These are phyloP conservation scores for Adineta ricciae DNA, from an alignment of 2,888 invertebrate genomes.

Conservation along the genomic window DNA sequence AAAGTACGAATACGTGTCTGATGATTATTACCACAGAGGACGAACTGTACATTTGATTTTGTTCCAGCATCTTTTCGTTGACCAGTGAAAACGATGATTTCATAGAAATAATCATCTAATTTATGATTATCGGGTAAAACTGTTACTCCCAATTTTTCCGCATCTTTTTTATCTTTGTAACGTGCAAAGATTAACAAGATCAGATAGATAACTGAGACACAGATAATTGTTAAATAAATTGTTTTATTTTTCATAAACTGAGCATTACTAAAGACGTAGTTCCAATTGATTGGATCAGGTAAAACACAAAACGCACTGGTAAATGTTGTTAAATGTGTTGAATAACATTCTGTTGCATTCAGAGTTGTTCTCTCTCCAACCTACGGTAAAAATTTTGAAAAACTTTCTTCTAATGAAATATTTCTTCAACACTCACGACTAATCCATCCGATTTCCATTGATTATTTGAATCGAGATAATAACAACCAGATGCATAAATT, in stretches of 20 bases:
- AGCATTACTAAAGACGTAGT: conserved; percentile 51
- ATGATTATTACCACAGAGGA: too few relatives aligned
- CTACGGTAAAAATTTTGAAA: too few relatives aligned
- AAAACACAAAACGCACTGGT: conserved; percentile 50
- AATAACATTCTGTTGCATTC: conserved; percentile 37
- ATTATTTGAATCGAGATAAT: neutral
- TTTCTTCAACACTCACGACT: neutral
- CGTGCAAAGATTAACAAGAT: conserved; percentile 36
- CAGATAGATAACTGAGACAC: conserved; percentile 46
- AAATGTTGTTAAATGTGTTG: conserved; percentile 51
- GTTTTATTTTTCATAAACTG: conserved; percentile 52
- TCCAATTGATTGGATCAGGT: conserved; percentile 53
- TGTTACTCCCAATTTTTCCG: too few relatives aligned
- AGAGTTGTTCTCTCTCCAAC: neutral
- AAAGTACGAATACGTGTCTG: conserved; percentile 36
- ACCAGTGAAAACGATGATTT: too few relatives aligned
- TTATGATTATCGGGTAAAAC: too few relatives aligned
- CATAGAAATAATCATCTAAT: too few relatives aligned
- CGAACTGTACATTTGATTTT: too few relatives aligned
- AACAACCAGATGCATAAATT: conserved; percentile 26
- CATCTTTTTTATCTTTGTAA: too few relatives aligned
- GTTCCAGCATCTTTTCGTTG: too few relatives aligned
- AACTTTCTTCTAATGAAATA: too few relatives aligned
- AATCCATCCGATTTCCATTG: neutral
- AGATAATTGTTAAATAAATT: conserved; percentile 51